Evolutionary conservation across 2,113 vertebrate species (phyloP).

Genomic region (Perognathus longimembris): DNA sequence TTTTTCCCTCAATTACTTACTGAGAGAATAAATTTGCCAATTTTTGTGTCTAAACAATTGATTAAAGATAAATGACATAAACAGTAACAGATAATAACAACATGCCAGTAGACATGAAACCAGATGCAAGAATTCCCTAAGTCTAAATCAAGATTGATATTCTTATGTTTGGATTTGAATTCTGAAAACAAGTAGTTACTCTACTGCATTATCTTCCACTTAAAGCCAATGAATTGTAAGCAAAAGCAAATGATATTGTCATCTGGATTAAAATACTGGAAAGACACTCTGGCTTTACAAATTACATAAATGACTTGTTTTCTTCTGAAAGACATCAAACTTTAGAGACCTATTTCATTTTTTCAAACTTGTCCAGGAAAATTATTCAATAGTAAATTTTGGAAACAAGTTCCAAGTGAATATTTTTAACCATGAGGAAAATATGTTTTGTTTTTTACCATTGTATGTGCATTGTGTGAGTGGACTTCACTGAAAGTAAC

Average conservation of each 20-base stretch:
- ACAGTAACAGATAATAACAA: neutral
- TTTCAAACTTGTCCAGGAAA: no score
- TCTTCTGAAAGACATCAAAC: no score
- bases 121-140: neutral
- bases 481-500: no score
- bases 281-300: neutral
- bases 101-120: no score
- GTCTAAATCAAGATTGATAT: neutral
- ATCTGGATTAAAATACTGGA: neutral
- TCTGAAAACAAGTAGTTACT: neutral
- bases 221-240: neutral
- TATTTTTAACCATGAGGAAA: neutral
- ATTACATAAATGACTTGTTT: no score
- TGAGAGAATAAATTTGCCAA: neutral
- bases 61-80: neutral
- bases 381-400: no score
- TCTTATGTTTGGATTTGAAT: neutral
- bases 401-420: no score
- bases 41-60: neutral
- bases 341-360: no score
- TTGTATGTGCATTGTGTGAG: conserved; percentile 86
- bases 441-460: conserved; percentile 89
- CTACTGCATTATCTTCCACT: neutral
- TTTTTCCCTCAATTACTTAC: neutral
- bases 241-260: neutral